phyloP scores from a whole-genome alignment of 2,888 invertebrate genomes.

The Sarcophaga caerulescens region DNA sequence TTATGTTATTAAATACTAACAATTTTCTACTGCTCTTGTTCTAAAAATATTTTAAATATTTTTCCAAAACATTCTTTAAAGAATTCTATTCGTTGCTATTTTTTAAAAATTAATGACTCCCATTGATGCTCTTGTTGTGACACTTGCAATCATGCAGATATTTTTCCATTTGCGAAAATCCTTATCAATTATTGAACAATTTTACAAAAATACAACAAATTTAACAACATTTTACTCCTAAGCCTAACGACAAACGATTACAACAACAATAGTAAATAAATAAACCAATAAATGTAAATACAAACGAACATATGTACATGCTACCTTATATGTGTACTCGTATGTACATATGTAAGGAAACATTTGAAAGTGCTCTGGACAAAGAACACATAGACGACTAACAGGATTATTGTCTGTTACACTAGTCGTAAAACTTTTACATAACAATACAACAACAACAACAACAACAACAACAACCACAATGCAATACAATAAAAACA shows the following conservation, averaged over 20 bases:
- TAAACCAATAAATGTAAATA: not conserved
- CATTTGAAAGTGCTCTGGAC: not conserved
- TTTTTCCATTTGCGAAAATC: constrained; percentile 14
- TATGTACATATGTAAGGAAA: not conserved
- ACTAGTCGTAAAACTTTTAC: constrained; percentile 24
- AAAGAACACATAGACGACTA: not conserved
- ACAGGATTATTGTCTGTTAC: constrained; percentile 36
- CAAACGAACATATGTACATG: not conserved
- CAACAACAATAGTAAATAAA: not conserved
- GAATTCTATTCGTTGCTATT: too few relatives aligned
- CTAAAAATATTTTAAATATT: not conserved
- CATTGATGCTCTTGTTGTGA: not conserved
- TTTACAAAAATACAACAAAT: constrained; percentile 12
- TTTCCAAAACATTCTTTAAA: not conserved
- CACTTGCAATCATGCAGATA: not conserved
- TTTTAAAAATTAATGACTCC: not conserved
- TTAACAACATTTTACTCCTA: not conserved
- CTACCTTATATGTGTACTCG: not conserved
- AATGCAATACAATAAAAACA: constrained; percentile 25
- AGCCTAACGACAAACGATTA: not conserved
- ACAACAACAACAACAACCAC: constrained; percentile 31
- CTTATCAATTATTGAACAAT: constrained; percentile 33
- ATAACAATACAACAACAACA: constrained; percentile 42
- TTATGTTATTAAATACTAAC: too few relatives aligned
- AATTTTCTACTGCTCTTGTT: not conserved